Base-by-base conservation (phyloP, 2,888 invertebrate species). In the Sarcophaga variegata region DNA sequence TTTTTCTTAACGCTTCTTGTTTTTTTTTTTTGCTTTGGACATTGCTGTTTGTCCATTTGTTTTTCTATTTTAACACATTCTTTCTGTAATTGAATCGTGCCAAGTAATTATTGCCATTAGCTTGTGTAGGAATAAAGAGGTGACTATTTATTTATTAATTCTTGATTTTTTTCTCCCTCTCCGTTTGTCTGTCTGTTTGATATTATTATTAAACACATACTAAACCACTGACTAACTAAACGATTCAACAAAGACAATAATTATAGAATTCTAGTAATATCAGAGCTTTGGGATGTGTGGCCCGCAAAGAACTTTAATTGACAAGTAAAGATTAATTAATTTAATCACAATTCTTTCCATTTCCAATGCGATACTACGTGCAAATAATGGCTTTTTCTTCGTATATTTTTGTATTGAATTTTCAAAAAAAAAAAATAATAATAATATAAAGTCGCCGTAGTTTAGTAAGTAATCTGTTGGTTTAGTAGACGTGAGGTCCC, bases 121-220 rank as follows among this genome's bases (percentile, higher is more conserved):
- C 47, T 77, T 72, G 72, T 77, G 45, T 74, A 80, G 27, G 10
- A 80, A 85, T 67, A 83, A 80, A 85, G 67, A 83, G 76, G 83
- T 86, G 80, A 77, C 70, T 79, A 75, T 82, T 78, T 78, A 64
- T 77, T 80, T 37, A 79, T 85, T 83, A 75, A 47, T 82, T 83
- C 59, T 72, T 81, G 22, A 74, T 67, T 67, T 54, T 81, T 63
- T 72, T 62, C 20, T 22, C 4, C 37, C 25, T 63, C 60, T 62
- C 20, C 47, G 47, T 81, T 8, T 37, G 8, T 37, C 37, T 10
- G 8, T 10, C 10, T 37, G 37, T 2, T 37, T 37, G 37, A 37
- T 37, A 37, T 69, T 45, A 22, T 62, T 69, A 71, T 22, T 77
- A 71, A 77, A 71, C 70, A 71, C 67, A 75, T 74, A 59, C 22